Evolutionary conservation across 2,888 invertebrate genomes (phyloP), one percentile per base, ranked within the genome.

Genomic region (Andrena chrysosceles): DNA sequence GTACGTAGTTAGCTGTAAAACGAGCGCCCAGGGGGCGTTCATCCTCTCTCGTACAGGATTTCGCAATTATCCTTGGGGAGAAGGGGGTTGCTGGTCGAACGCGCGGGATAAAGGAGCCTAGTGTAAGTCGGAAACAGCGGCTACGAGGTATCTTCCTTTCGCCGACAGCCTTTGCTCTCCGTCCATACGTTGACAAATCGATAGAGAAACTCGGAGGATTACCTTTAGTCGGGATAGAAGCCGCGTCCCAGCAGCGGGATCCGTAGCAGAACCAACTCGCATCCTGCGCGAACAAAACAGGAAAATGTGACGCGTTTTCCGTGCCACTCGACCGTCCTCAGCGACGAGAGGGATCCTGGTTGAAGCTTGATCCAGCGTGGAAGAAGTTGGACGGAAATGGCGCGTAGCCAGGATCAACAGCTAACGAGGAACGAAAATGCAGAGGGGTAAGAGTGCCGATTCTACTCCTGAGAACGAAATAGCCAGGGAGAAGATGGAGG

Each of bases 281-380:
- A 85, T 74, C 85, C 86, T 85, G 86, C 87, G 85, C 85, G 81
- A 83, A 77, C 74, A 79, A 83, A 87, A 83, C 85, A 79, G 85
- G 68, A 78, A 75, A 82, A 77, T 75, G 42, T 42, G 79, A 86
- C 77, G 81, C 84, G 78, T 75, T 74, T 78, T 62, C 16, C 42
- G 13, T 16, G 13, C 42, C 42, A 13, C 16, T 42, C 42, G 42
- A 16, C 16, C 16, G 42, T 42, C 42, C 4, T 4, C 4, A 42
- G 1, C 42, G 42, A 42, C 13, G 42, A 42, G 16, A 42, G 13
- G 42, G 4, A 4, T 42, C 16, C 42, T 16, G 42, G 16, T 42
- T 13, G 16, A 42, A 4, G 16, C 16, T 42, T 0, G 42, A 13
- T 42, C 42, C 42, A 13, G 13, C 13, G 42, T 13, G 13, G 13